Conservation (phyloP, 1,140 invertebrate genomes). For the Aricia agestis region DNA sequence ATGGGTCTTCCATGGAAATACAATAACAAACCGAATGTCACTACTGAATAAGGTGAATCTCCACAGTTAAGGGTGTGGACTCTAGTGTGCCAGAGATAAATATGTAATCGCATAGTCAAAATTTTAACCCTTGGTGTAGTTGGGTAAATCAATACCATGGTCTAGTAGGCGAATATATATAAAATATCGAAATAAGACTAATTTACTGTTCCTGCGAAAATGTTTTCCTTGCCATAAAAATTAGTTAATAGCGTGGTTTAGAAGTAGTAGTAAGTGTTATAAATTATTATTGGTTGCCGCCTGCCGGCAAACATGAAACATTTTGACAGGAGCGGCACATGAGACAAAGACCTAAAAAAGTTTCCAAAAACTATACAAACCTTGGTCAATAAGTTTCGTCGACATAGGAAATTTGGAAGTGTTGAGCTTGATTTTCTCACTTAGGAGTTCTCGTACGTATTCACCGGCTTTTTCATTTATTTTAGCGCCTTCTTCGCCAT, state of each 20-base stretch:
- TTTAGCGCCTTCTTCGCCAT: constrained; percentile 71
- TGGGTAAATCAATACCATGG: neutral
- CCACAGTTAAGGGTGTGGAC: no score
- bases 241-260: no score
- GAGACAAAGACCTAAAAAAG: neutral
- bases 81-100: no score
- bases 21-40: no score
- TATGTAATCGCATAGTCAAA: no score
- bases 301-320: neutral
- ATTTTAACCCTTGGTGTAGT: no score
- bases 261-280: neutral
- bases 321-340: neutral
- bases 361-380: constrained; percentile 53
- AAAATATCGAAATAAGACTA: neutral
- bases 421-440: constrained; percentile 85
- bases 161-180: neutral
- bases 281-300: neutral
- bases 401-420: constrained; percentile 82
- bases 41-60: no score
- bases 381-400: constrained; percentile 83
- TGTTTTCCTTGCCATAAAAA: no score
- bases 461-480: constrained; percentile 83
- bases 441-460: constrained; percentile 84
- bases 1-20: no score
- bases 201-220: no score